Evolutionary conservation across 1,140 invertebrate species (phyloP), one percentile per base, ranked within the genome.

Genomic region (Luehdorfia chinensis): DNA sequence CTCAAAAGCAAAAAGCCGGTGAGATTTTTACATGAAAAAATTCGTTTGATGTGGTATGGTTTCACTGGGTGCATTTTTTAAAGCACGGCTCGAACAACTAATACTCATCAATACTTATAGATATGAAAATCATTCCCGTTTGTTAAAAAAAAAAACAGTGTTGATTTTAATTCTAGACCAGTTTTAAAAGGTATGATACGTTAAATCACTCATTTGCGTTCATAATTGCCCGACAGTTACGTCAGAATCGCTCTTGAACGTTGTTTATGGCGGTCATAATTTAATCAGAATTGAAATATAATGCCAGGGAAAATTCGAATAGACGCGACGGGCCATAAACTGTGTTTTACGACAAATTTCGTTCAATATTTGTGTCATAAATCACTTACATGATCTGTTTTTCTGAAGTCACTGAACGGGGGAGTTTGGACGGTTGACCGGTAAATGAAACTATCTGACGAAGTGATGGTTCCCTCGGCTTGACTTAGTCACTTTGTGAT

Each of bases 271-370:
- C 44, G 30, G 45, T 49, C 55, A 71, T 74, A 66, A 69, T 73
- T 73, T 69, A 66, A 73, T 73, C 63, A 66, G 58, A 56, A 69
- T 73, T 65, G 66, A 60, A 73, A 69, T 73, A 69, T 66, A 66
- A 73, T 66, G 55, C 66, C 16, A 23, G 47, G 37, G 59, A 67
- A 62, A 28, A 50, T 60, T 60, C 49, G 54, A 65, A 69, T 70
- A 63, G 62, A 58, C 46, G 66, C 57, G 58, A 36, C 30, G 12
- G 36, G 33, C 53, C 55, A 62, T 74, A 74, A 71, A 66, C 31
- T 25, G 30, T 57, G 56, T 37, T 70, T 74, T 71, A 74, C 66
- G 71, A 74, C 71, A 74, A 70, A 74, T 68, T 69, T 65, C 53
- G 62, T 71, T 58, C 67, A 74, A 68, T 74, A 74, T 71, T 68